These are phyloP conservation scores for Drosophila busckii DNA, from an alignment of 1,140 invertebrate genomes.

Conservation along the genomic window DNA sequence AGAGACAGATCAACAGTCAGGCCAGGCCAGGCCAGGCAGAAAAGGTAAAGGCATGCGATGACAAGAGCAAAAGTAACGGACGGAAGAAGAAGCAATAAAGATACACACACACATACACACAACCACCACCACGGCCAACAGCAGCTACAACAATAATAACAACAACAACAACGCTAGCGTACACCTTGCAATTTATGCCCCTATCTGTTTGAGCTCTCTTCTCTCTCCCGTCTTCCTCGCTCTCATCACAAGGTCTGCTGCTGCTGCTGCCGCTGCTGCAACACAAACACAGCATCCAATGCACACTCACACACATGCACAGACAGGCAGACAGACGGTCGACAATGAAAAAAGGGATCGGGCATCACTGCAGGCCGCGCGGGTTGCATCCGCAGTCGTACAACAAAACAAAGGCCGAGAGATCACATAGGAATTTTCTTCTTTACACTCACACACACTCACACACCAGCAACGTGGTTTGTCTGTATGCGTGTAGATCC, in stretches of 20 bases:
- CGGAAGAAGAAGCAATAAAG: slow-evolving; percentile 70
- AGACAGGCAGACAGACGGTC: neutral
- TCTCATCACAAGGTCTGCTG: slow-evolving; percentile 16
- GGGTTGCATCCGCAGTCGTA: slow-evolving; percentile 17
- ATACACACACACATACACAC: slow-evolving; percentile 59
- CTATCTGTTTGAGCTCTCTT: slow-evolving; percentile 59
- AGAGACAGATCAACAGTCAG: slow-evolving; percentile 39
- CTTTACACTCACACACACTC: slow-evolving; percentile 11
- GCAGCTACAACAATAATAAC: slow-evolving; percentile 18
- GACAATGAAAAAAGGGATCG: slow-evolving; percentile 30
- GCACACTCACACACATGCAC: slow-evolving; percentile 9
- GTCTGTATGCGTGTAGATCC: slow-evolving; percentile 29
- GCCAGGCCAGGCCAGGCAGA: slow-evolving; percentile 16
- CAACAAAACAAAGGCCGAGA: slow-evolving; percentile 20
- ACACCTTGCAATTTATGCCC: slow-evolving; percentile 75
- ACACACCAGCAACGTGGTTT: neutral
- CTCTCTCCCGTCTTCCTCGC: slow-evolving; percentile 6
- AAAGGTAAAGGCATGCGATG: slow-evolving; percentile 52
- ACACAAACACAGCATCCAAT: slow-evolving; percentile 36
- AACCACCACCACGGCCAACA: slow-evolving; percentile 27
- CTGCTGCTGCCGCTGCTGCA: neutral
- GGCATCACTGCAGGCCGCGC: slow-evolving; percentile 20
- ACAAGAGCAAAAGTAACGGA: slow-evolving; percentile 67
- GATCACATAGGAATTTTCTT: slow-evolving; percentile 70
- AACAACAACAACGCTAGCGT: slow-evolving; percentile 43